phyloP scores from a whole-genome alignment of 1,140 invertebrate species.

The Teleogryllus occipitalis region DNA sequence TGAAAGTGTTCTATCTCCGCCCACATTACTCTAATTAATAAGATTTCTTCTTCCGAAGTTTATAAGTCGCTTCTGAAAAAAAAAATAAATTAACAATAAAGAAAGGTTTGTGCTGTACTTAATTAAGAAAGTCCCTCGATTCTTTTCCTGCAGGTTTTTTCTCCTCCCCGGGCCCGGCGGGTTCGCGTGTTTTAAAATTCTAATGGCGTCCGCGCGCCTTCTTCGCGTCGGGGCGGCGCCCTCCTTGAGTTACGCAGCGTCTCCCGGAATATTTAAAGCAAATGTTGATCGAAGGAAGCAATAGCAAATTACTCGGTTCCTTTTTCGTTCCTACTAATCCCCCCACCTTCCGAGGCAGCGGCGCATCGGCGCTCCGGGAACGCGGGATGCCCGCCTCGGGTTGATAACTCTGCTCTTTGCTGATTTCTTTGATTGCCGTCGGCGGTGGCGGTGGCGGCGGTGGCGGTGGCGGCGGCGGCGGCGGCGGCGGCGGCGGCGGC shows the following conservation, averaged over 20 bases:
- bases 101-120: constrained; percentile 11
- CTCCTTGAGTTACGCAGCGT: constrained; percentile 9
- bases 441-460: background rate
- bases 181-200: constrained; percentile 11
- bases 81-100: constrained; percentile 16
- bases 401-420: background rate
- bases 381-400: background rate
- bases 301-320: constrained; percentile 10
- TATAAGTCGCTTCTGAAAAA: background rate
- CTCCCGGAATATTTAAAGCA: constrained; percentile 15
- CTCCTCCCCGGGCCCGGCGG: background rate
- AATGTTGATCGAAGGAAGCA: constrained; percentile 12
- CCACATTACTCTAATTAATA: constrained; percentile 13
- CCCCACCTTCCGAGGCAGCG: background rate
- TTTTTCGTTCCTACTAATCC: background rate
- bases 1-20: background rate
- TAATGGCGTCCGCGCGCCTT: constrained; percentile 6
- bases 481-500: no score
- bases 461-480: no score
- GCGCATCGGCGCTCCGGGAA: no score
- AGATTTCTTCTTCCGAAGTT: constrained; percentile 1
- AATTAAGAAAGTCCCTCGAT: constrained; percentile 17
- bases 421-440: background rate
- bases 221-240: no score
- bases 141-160: constrained; percentile 8